Conservation (phyloP, 1,140 invertebrate genomes). For the Drosophila guanche region DNA sequence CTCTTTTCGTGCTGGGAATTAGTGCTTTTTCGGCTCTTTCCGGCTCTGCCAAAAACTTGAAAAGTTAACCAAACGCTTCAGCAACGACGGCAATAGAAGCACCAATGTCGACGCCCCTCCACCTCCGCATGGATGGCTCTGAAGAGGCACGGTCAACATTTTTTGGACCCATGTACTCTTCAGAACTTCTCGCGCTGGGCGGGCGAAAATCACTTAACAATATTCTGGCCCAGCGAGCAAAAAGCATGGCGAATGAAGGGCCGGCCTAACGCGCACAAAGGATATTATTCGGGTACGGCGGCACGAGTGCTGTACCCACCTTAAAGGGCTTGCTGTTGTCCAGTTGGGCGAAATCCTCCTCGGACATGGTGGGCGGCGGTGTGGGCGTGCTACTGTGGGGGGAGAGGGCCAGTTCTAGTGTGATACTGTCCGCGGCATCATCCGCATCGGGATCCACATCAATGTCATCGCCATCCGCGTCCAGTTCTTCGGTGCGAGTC, state of each 20-base stretch:
- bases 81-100: slow-evolving; percentile 38
- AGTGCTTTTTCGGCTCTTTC: neutral
- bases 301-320: slow-evolving; percentile 39
- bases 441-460: slow-evolving; percentile 53
- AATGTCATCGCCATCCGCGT: slow-evolving; percentile 62
- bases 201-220: slow-evolving; percentile 62
- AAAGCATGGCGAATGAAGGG: slow-evolving; percentile 9
- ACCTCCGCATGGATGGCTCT: slow-evolving; percentile 33
- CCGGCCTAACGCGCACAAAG: slow-evolving; percentile 4
- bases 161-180: slow-evolving; percentile 7
- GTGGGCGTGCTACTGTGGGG: slow-evolving; percentile 60
- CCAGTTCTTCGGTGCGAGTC: slow-evolving; percentile 66
- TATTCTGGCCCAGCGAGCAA: slow-evolving; percentile 45
- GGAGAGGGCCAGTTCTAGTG: slow-evolving; percentile 65
- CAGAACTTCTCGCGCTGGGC: slow-evolving; percentile 20
- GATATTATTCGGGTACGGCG: neutral
- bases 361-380: slow-evolving; percentile 60
- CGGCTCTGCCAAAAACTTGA: slow-evolving; percentile 26
- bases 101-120: slow-evolving; percentile 45
- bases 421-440: slow-evolving; percentile 71
- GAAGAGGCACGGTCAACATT: slow-evolving; percentile 36
- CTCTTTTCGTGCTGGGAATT: slow-evolving; percentile 3
- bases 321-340: slow-evolving; percentile 76
- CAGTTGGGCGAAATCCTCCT: slow-evolving; percentile 63
- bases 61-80: slow-evolving; percentile 46